phyloP scores from a whole-genome alignment of 1,140 invertebrate genomes.

The Epicauta chinensis region DNA sequence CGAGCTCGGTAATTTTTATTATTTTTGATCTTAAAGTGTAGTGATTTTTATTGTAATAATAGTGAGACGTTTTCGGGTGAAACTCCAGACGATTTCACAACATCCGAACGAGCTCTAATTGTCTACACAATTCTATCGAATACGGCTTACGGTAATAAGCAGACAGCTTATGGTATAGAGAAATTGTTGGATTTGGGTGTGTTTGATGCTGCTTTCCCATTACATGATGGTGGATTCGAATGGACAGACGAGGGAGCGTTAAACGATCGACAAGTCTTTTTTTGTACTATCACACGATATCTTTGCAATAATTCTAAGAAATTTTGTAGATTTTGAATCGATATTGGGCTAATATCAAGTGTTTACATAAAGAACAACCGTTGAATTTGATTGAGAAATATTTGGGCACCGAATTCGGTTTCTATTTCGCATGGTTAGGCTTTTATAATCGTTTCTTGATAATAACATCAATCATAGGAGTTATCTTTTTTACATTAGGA shows the following conservation, averaged over 20 bases:
- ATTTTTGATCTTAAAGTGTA: not conserved
- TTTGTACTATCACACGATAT: not conserved
- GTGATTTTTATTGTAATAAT: not conserved
- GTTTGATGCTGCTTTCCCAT: slow-evolving; percentile 53
- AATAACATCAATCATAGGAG: not conserved
- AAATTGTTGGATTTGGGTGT: slow-evolving; percentile 49
- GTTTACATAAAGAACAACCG: slow-evolving; percentile 45
- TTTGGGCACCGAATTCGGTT: slow-evolving; percentile 37
- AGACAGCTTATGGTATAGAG: slow-evolving; percentile 49
- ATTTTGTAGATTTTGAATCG: slow-evolving; percentile 21
- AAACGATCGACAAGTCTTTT: slow-evolving; percentile 26
- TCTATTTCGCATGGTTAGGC: slow-evolving; percentile 47
- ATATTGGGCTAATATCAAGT: slow-evolving; percentile 41
- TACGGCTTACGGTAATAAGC: slow-evolving; percentile 13
- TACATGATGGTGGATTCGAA: slow-evolving; percentile 49
- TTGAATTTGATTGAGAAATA: slow-evolving; percentile 30
- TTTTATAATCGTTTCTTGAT: slow-evolving; percentile 35
- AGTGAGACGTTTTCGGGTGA: slow-evolving; percentile 18
- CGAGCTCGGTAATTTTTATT: slow-evolving; percentile 1
- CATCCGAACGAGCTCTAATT: slow-evolving; percentile 23
- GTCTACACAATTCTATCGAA: slow-evolving; percentile 21
- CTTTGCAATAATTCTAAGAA: not conserved
- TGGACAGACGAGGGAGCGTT: slow-evolving; percentile 39
- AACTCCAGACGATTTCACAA: slow-evolving; percentile 16
- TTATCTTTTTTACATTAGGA: not conserved